Evolutionary conservation across 2,113 vertebrate species (phyloP), one percentile per base, ranked within the genome.

Genomic region (Muntiacus reevesi): DNA sequence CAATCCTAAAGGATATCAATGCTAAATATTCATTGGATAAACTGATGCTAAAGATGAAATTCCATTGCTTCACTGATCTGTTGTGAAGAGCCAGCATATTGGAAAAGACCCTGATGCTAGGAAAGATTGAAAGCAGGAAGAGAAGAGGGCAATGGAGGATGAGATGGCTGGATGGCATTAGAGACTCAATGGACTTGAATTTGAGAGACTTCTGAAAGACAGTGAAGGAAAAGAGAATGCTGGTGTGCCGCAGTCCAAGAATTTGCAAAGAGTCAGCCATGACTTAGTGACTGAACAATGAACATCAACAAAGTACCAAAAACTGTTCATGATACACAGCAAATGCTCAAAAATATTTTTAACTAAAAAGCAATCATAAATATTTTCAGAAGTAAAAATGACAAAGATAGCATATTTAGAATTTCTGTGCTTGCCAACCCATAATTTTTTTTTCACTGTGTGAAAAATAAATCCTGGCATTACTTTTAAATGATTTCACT

Each of bases 351-450:
- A 71, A 89, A 57, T 76, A 33, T 50, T 40, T 85, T 62, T 36
- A 89, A 92, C 52, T 60, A 59, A 67, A 45, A 47, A 50, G 19
- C 79, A 95, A 94, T 28, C 19, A 3, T 74, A 64, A 50, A 81
- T 12, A 62, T 52, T 95, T 89, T 86, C 25, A 93, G 27, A 95
- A 89, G 25, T 62, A 43, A 95, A 92, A 67, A 45, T 50, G 2
- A 64, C 10, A 88, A 95, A 93, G 71, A 64, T 19, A 64, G 4
- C 50, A 60, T 16, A 95, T 95, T 52, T 86, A 82, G 25, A 76
- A 60, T 52, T 28, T 54, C 23, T 47, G 1, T 59, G 1, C 16
- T 94, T 85, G 2, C 17, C 54, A 86, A 27, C 7, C 2, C 7
- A 40, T 54, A 47, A 0, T 33, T 21, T 87, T 21, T 87, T 96